Evolutionary conservation across 2,888 invertebrate genomes (phyloP).

Genomic region (Melinaea menophilus): DNA sequence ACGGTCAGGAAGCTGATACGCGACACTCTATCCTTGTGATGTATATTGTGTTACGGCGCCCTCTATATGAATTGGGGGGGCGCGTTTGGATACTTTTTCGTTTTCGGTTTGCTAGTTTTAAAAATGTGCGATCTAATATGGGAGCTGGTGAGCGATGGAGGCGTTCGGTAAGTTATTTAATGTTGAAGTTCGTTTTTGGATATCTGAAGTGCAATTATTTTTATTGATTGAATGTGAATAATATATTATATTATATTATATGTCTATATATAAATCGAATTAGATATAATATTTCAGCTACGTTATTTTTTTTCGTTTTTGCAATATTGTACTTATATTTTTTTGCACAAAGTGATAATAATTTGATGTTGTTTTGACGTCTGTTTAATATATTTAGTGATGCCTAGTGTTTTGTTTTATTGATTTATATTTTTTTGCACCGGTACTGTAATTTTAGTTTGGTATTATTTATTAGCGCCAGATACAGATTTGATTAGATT

Average conservation of each 20-base stretch:
- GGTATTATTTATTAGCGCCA: no score
- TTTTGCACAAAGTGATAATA: slow-evolving; percentile 24
- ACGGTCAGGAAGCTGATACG: slow-evolving; percentile 93
- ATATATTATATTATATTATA: slow-evolving; percentile 27
- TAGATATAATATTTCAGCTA: neutral
- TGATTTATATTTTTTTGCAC: slow-evolving; percentile 37
- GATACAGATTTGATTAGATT: no score
- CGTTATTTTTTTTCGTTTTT: slow-evolving; percentile 1
- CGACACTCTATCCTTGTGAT: slow-evolving; percentile 89
- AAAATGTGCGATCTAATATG: slow-evolving; percentile 29
- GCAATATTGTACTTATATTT: slow-evolving; percentile 30
- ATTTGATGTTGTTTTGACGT: slow-evolving; percentile 12
- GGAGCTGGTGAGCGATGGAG: slow-evolving; percentile 11
- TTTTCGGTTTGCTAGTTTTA: slow-evolving; percentile 24
- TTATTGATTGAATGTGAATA: slow-evolving; percentile 31
- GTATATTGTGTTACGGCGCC: slow-evolving; percentile 34
- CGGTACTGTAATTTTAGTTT: slow-evolving; percentile 9
- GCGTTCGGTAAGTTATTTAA: slow-evolving; percentile 12
- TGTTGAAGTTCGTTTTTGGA: slow-evolving; percentile 8
- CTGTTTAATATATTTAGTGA: slow-evolving; percentile 11
- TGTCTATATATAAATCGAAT: slow-evolving; percentile 17
- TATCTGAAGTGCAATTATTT: slow-evolving; percentile 33
- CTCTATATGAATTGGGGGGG: slow-evolving; percentile 24
- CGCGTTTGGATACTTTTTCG: slow-evolving; percentile 29
- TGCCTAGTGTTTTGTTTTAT: slow-evolving; percentile 13